phyloP scores from a whole-genome alignment of 2,888 invertebrate genomes.

The Phanerotoma sp. region DNA sequence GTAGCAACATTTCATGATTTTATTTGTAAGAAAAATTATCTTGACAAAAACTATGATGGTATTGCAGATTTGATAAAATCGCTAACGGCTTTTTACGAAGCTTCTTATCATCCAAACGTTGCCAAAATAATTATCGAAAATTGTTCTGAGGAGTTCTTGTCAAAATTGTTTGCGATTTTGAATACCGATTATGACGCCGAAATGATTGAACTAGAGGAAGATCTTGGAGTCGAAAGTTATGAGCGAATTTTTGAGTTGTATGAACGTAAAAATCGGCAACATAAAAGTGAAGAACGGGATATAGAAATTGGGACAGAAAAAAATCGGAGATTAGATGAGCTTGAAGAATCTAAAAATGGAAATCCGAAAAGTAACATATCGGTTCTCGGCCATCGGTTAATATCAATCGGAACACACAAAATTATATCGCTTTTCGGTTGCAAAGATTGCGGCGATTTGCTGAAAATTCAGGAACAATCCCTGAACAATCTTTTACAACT shows the following conservation, averaged over 20 bases:
- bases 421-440: constrained; percentile 43
- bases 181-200: constrained; percentile 30
- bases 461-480: constrained; percentile 37
- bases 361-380: constrained; percentile 2
- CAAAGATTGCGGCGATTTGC: constrained; percentile 31
- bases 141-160: constrained; percentile 33
- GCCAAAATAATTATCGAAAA: constrained; percentile 36
- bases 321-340: constrained; percentile 7
- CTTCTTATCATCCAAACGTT: constrained; percentile 34
- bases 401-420: constrained; percentile 40
- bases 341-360: no score
- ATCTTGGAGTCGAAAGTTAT: constrained; percentile 14
- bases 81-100: constrained; percentile 38
- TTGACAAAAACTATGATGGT: no score
- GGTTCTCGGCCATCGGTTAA: constrained; percentile 27
- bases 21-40: no score
- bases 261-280: constrained; percentile 6
- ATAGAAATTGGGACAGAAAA: no score
- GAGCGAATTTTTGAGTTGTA: constrained; percentile 26
- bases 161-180: constrained; percentile 34
- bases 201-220: background rate
- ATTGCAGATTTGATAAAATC: constrained; percentile 38
- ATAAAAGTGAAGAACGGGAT: no score
- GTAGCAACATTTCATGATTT: no score
- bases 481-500: constrained; percentile 42